phyloP scores from a whole-genome alignment of 2,888 invertebrate genomes.

The Protula sp. region DNA sequence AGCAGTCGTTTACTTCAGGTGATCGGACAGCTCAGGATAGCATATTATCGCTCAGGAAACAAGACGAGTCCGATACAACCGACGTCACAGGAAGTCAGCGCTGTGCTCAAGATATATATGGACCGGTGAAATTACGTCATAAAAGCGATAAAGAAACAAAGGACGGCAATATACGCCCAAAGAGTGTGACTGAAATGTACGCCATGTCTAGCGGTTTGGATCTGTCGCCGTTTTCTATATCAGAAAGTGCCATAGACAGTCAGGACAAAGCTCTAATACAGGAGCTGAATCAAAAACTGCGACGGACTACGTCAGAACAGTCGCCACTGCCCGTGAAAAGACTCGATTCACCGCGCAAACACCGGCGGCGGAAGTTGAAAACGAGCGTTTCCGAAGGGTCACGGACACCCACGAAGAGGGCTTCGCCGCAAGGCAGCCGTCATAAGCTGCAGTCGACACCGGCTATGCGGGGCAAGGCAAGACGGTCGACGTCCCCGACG shows the following conservation, averaged over 20 bases:
- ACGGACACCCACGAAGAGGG: too few relatives aligned
- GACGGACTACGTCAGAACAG: slow-evolving; percentile 6
- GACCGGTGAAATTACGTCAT: neutral
- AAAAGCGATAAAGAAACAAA: too few relatives aligned
- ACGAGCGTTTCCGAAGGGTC: too few relatives aligned
- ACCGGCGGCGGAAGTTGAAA: neutral
- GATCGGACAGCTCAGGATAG: too few relatives aligned
- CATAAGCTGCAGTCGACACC: too few relatives aligned
- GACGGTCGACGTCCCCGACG: too few relatives aligned
- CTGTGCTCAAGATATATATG: neutral
- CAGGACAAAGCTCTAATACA: neutral
- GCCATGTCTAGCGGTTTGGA: slow-evolving; percentile 59
- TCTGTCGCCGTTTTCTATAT: slow-evolving; percentile 59
- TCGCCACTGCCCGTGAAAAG: neutral
- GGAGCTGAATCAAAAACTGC: slow-evolving; percentile 4
- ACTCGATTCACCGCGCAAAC: slow-evolving; percentile 2
- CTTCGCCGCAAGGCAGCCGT: too few relatives aligned
- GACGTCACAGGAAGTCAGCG: neutral
- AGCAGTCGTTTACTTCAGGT: too few relatives aligned
- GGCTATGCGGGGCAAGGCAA: too few relatives aligned
- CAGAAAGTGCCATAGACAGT: slow-evolving; percentile 13
- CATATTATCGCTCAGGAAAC: neutral
- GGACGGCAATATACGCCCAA: slow-evolving; percentile 61
- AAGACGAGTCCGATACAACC: neutral
- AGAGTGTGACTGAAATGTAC: slow-evolving; percentile 83